These are phyloP conservation scores for Piprites chloris DNA, from an alignment of 2,113 vertebrate species.

Conservation along the genomic window DNA sequence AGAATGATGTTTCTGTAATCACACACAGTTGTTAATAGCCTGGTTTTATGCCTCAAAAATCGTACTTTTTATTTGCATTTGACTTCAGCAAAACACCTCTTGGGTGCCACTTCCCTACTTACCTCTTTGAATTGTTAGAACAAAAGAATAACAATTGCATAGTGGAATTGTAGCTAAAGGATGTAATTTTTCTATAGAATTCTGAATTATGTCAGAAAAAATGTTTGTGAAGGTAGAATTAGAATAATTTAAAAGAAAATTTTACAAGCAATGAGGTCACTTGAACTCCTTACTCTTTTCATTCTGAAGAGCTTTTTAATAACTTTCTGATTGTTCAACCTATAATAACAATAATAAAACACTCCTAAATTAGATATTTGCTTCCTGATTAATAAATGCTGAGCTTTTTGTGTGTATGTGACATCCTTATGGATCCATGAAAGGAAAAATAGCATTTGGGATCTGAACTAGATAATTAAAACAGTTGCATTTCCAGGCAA, in stretches of 20 bases:
- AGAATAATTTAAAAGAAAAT: slow-evolving; percentile 41
- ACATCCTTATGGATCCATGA: not conserved
- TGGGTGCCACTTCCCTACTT: not conserved
- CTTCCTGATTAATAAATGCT: not conserved
- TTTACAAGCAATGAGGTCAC: not conserved
- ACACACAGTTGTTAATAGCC: not conserved
- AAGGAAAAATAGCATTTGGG: not conserved
- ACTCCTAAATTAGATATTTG: not conserved
- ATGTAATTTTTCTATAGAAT: not conserved
- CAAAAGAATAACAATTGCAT: not conserved
- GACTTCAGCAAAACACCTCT: not conserved
- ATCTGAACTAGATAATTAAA: not conserved
- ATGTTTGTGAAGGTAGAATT: slow-evolving; percentile 19
- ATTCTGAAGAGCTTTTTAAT: not conserved
- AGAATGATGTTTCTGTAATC: not conserved
- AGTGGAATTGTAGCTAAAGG: not conserved
- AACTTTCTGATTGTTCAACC: not conserved
- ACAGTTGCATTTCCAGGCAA: not conserved
- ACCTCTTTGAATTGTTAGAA: not conserved
- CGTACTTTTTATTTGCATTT: not conserved
- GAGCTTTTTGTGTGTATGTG: not conserved
- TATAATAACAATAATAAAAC: not conserved
- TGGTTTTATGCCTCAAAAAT: not conserved
- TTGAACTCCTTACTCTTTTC: not conserved
- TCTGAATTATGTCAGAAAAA: not conserved